Percentiles rank a stretch among this genome's conserved stretches.
phyloP scores from a whole-genome alignment of 1,140 invertebrate species.

The Stegodyphus dumicola region DNA sequence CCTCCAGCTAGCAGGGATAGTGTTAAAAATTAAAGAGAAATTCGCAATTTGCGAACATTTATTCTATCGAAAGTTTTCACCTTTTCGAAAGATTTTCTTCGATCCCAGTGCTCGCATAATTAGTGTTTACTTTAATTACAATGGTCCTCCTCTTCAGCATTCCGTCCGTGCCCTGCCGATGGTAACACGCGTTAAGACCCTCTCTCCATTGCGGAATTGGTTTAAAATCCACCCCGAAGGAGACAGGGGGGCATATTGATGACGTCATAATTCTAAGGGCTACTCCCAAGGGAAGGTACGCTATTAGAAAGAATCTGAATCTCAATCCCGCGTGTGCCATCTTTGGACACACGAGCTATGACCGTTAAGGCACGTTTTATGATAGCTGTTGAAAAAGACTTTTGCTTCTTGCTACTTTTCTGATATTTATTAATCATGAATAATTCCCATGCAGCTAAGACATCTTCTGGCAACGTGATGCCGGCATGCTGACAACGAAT shows the following conservation, averaged over 20 bases:
- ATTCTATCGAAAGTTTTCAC: neutral
- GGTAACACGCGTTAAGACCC: neutral
- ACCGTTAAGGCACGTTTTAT: too few species aligned
- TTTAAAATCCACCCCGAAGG: slow-evolving; percentile 10
- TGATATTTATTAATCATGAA: too few species aligned
- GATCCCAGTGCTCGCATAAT: neutral
- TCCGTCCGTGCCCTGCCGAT: neutral
- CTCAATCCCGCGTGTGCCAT: too few species aligned
- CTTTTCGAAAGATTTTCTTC: neutral
- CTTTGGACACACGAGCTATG: too few species aligned
- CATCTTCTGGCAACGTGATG: too few species aligned
- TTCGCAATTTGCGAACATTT: neutral
- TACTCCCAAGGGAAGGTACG: neutral
- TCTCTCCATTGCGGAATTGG: slow-evolving; percentile 21
- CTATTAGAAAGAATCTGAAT: too few species aligned
- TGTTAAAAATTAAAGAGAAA: too few species aligned
- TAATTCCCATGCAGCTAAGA: too few species aligned
- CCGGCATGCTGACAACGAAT: too few species aligned
- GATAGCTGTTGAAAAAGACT: too few species aligned
- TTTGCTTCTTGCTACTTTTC: too few species aligned
- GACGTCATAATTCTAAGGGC: slow-evolving; percentile 17
- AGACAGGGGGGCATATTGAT: slow-evolving; percentile 6
- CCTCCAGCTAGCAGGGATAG: too few species aligned
- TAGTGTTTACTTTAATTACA: slow-evolving; percentile 19
- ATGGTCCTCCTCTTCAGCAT: neutral